Evolutionary conservation across 1,140 invertebrate genomes (phyloP).

Genomic region (Melitaea cinxia): DNA sequence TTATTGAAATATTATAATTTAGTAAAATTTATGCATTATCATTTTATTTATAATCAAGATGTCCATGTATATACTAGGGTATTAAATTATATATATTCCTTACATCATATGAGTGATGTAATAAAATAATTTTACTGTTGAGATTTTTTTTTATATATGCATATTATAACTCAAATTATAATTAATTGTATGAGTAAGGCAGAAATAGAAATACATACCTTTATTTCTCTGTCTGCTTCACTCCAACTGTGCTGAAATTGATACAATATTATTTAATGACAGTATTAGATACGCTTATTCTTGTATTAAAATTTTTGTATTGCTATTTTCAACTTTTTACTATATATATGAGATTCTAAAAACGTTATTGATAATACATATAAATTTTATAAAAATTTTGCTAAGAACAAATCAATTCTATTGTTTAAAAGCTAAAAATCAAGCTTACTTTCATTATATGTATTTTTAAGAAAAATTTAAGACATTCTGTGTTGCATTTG

Average conservation of each 20-base stretch:
- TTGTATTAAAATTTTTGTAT: slow-evolving; percentile 26
- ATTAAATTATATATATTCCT: too few relatives aligned
- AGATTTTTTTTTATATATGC: not conserved
- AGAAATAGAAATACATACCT: too few relatives aligned
- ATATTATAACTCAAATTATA: too few relatives aligned
- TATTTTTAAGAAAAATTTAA: not conserved
- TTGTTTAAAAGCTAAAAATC: too few relatives aligned
- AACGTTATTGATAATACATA: slow-evolving; percentile 12
- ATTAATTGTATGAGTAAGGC: too few relatives aligned
- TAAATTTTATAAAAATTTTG: slow-evolving; percentile 15
- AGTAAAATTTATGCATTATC: not conserved
- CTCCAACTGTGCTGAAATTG: not conserved
- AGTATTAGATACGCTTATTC: slow-evolving; percentile 27
- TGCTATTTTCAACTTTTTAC: slow-evolving; percentile 19
- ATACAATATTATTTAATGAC: slow-evolving; percentile 10
- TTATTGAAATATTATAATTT: not conserved
- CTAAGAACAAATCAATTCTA: not conserved
- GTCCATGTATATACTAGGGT: too few relatives aligned
- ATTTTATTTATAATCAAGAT: not conserved
- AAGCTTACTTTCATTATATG: slow-evolving; percentile 11
- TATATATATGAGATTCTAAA: slow-evolving; percentile 13
- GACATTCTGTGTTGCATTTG: not conserved
- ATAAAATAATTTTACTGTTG: not conserved
- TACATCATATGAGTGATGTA: too few relatives aligned
- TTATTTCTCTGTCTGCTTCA: too few relatives aligned